These are phyloP conservation scores for Epizoanthus fatuus DNA, from an alignment of 92 coral and sea anemone species.

Conservation along the genomic window DNA sequence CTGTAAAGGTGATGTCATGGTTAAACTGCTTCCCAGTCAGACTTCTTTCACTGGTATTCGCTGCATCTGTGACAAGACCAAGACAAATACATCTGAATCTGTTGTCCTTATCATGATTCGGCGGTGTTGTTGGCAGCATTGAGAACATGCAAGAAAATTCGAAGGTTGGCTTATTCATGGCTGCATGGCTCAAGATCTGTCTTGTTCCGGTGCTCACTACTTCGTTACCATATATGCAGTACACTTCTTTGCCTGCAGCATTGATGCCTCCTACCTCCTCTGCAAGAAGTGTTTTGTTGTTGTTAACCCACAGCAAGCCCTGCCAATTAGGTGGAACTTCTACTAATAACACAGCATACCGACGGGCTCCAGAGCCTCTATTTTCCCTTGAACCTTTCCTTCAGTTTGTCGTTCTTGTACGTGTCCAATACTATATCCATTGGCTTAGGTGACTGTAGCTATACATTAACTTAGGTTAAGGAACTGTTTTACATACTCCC, in stretches of 20 bases:
- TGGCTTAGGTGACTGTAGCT: constrained; percentile 36
- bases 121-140: too few species aligned
- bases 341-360: constrained; percentile 38
- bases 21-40: too few species aligned
- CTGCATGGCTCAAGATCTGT: constrained; percentile 41
- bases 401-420: constrained; percentile 37
- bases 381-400: constrained; percentile 52
- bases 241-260: constrained; percentile 52
- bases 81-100: too few species aligned
- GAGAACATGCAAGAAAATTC: constrained; percentile 31
- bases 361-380: constrained; percentile 59
- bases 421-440: constrained; percentile 58
- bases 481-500: constrained; percentile 49
- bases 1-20: too few species aligned
- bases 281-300: constrained; percentile 42
- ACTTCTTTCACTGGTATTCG: too few species aligned
- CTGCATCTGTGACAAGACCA: too few species aligned
- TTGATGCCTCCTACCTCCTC: constrained; percentile 36
- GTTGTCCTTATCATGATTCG: too few species aligned
- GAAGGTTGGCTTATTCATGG: constrained; percentile 53
- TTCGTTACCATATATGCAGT: constrained; percentile 38
- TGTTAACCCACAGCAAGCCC: constrained; percentile 43
- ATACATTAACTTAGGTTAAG: constrained; percentile 41
- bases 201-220: constrained; percentile 12
- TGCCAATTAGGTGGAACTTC: constrained; percentile 58